Evolutionary conservation across 2,113 vertebrate species (phyloP).

Genomic region (Hylia prasina): DNA sequence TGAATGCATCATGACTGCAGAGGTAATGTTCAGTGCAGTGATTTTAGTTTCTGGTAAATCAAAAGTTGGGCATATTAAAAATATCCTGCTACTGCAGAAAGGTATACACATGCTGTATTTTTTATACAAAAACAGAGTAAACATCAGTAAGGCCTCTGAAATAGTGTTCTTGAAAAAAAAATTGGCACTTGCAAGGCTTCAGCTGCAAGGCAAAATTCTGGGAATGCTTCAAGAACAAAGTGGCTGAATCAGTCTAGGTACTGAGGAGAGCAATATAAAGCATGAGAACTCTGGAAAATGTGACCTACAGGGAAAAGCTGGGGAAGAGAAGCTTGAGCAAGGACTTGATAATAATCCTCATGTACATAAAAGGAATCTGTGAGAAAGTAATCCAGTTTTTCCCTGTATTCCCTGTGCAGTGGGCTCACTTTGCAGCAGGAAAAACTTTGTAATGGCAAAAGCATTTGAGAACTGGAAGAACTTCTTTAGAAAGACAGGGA

Average conservation of each 20-base stretch:
- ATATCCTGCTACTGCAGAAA: neutral
- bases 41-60: neutral
- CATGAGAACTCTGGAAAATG: neutral
- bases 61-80: neutral
- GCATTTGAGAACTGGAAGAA: neutral
- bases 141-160: neutral
- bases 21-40: neutral
- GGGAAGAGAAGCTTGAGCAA: neutral
- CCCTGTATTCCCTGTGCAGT: neutral
- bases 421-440: neutral
- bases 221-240: neutral
- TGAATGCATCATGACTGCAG: neutral
- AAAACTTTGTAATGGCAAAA: neutral
- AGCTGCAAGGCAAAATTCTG: neutral
- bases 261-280: neutral
- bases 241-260: neutral
- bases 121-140: neutral
- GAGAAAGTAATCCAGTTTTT: neutral
- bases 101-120: neutral
- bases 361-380: neutral
- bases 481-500: neutral
- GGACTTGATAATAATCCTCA: neutral
- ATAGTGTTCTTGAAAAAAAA: neutral
- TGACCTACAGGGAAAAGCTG: neutral
- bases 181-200: neutral